Evolutionary conservation across 2,797 vertebrate genomes (phyloP).

Genomic region (Epinephelus awoara): DNA sequence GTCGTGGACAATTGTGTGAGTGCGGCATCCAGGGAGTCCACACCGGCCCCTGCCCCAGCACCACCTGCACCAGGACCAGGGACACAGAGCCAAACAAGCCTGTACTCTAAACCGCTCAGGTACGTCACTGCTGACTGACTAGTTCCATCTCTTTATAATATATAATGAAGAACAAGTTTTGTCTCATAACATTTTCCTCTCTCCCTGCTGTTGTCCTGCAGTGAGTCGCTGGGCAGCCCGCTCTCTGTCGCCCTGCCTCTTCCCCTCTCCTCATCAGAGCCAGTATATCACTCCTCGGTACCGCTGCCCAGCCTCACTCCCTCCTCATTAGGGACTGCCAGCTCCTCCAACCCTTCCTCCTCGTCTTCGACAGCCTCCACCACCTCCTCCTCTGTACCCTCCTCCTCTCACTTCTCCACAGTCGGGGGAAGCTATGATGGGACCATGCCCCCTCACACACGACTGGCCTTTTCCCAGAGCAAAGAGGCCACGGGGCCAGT

Average conservation of each 20-base stretch:
- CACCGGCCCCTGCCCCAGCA: slow-evolving; percentile 75
- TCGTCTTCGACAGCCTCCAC: slow-evolving; percentile 83
- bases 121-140: slow-evolving; percentile 53
- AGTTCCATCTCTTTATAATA: neutral
- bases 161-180: neutral
- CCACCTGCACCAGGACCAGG: slow-evolving; percentile 76
- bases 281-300: slow-evolving; percentile 89
- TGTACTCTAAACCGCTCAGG: slow-evolving; percentile 94
- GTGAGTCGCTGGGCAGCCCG: slow-evolving; percentile 92
- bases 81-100: slow-evolving; percentile 85
- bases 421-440: slow-evolving; percentile 91
- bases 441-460: slow-evolving; percentile 87
- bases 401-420: slow-evolving; percentile 85
- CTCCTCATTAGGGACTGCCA: slow-evolving; percentile 83
- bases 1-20: slow-evolving; percentile 85
- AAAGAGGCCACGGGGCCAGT: slow-evolving; percentile 87
- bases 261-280: slow-evolving; percentile 90
- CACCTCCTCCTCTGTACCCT: slow-evolving; percentile 75
- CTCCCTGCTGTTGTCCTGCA: slow-evolving; percentile 63
- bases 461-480: slow-evolving; percentile 85
- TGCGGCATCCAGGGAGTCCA: slow-evolving; percentile 80
- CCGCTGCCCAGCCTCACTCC: slow-evolving; percentile 87
- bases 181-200: neutral
- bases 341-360: slow-evolving; percentile 80
- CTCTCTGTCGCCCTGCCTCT: slow-evolving; percentile 89